A percentile compares a stretch with the other conserved stretches of the same genome.
Conservation (phyloP, 2,113 vertebrate genomes). For the Labeo rohita region DNA sequence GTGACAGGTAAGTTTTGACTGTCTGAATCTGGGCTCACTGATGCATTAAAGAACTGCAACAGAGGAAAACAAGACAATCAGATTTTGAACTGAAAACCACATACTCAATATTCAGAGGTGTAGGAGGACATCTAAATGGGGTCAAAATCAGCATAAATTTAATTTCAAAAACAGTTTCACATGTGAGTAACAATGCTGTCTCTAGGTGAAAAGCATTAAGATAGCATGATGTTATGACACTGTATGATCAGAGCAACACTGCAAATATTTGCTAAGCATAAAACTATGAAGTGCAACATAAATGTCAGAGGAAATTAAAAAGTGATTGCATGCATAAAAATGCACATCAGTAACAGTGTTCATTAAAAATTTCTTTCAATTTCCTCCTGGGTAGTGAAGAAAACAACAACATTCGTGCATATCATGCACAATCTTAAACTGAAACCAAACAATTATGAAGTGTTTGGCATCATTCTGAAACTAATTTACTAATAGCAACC, state of each 20-base stretch:
- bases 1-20: conserved; percentile 80
- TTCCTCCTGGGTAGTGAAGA: neutral
- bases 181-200: neutral
- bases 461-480: neutral
- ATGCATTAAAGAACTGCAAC: conserved; percentile 90
- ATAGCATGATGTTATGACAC: neutral
- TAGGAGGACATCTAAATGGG: conserved; percentile 2
- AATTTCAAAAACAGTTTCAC: neutral
- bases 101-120: conserved; percentile 13
- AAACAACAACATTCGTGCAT: neutral
- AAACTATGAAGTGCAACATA: neutral
- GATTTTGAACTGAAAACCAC: conserved; percentile 15
- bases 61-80: conserved; percentile 20
- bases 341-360: neutral
- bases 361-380: neutral
- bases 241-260: neutral
- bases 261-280: neutral
- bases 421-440: neutral
- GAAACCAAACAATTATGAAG: neutral
- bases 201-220: neutral
- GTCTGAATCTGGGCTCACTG: conserved; percentile 84
- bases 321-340: neutral
- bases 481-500: neutral
- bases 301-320: neutral
- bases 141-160: conserved; percentile 18